Percentiles rank a stretch among this genome's conserved stretches.
phyloP scores from a whole-genome alignment of 2,113 vertebrate genomes.

The Crotalus helleri region DNA sequence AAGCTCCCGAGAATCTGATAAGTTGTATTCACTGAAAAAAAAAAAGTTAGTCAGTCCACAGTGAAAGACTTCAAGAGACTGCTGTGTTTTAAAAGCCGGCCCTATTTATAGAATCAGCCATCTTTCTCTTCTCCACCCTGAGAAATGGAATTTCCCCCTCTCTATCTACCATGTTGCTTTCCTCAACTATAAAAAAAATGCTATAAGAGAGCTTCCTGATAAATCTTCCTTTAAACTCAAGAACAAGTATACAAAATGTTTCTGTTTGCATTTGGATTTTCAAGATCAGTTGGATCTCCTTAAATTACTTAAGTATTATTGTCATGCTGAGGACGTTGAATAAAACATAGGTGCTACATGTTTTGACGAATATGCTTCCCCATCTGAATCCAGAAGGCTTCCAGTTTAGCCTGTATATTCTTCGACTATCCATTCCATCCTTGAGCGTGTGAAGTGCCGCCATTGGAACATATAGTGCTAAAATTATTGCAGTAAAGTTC shows the following conservation, averaged over 20 bases:
- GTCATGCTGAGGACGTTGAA: neutral
- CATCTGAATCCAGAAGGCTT: neutral
- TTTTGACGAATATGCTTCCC: neutral
- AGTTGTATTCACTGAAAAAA: neutral
- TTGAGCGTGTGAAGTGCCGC: neutral
- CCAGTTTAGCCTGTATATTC: neutral
- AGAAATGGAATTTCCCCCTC: neutral
- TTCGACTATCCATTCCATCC: neutral
- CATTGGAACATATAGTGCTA: neutral
- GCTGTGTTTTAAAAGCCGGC: neutral
- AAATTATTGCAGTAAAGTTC: neutral
- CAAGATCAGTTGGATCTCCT: neutral
- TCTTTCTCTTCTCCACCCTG: neutral
- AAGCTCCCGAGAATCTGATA: neutral
- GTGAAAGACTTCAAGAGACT: neutral
- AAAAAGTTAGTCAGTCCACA: neutral
- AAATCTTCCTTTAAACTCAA: neutral
- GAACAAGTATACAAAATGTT: neutral
- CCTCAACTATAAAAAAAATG: neutral
- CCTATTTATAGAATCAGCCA: neutral
- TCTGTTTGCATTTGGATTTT: neutral
- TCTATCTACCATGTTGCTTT: neutral
- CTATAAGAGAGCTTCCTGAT: neutral
- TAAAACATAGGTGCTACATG: neutral
- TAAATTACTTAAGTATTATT: neutral